phyloP scores from a whole-genome alignment of 2,888 invertebrate species.

The Morpho deidamia region DNA sequence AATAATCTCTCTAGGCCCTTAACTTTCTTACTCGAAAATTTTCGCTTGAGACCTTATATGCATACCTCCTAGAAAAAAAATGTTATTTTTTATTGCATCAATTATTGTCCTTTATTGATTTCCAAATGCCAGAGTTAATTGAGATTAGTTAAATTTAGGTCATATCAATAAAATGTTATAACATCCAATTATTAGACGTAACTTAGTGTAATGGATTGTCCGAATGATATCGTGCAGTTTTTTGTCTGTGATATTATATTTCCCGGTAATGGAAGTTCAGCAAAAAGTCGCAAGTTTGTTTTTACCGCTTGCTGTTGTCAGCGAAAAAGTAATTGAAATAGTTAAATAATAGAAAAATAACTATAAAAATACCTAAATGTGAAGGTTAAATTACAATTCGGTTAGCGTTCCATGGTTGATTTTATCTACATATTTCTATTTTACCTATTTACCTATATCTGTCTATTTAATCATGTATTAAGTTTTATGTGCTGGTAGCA shows the following conservation, averaged over 20 bases:
- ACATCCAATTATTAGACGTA: conserved; percentile 12
- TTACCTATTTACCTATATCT: no score
- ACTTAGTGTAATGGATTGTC: conserved; percentile 9
- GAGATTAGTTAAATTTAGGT: conserved; percentile 2
- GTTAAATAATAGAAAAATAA: no score
- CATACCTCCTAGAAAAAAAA: not conserved
- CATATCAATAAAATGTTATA: conserved; percentile 19
- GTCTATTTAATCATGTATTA: no score
- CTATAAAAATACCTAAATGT: no score
- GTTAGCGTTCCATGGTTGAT: no score
- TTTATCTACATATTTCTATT: no score
- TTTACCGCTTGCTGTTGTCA: not conserved
- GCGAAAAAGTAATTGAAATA: not conserved
- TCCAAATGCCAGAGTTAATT: conserved; percentile 14
- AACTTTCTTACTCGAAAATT: no score
- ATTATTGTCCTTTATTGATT: conserved; percentile 13
- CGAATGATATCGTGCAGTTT: conserved; percentile 7
- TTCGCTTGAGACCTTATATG: no score
- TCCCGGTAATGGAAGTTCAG: not conserved
- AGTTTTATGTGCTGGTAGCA: no score
- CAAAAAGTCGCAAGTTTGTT: not conserved
- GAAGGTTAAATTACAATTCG: no score
- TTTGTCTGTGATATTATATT: conserved; percentile 9
- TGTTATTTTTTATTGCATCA: not conserved
- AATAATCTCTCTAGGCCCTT: no score